phyloP scores from a whole-genome alignment of 2,113 vertebrate species.

The Physeter macrocephalus region DNA sequence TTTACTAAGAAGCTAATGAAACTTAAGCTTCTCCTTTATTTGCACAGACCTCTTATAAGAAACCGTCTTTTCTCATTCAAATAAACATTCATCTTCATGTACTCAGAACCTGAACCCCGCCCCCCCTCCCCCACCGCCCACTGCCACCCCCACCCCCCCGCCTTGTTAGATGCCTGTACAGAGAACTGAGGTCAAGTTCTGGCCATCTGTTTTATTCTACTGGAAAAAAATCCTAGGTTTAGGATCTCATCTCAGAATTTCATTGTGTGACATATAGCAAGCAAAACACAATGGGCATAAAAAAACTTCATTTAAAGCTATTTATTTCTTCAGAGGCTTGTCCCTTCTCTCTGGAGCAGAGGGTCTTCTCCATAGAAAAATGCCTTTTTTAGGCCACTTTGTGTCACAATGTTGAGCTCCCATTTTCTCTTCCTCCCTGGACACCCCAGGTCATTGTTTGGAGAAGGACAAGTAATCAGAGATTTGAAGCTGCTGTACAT shows the following conservation, averaged over 20 bases:
- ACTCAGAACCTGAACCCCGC: not conserved
- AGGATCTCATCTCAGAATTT: not conserved
- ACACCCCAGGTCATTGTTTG: not conserved
- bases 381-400: not conserved
- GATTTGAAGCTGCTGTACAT: not conserved
- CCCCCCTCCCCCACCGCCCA: too few species aligned
- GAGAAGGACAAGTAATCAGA: not conserved
- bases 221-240: not conserved
- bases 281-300: not conserved
- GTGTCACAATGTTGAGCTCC: not conserved
- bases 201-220: not conserved
- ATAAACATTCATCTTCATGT: not conserved
- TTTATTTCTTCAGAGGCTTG: not conserved
- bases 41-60: not conserved
- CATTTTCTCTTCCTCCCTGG: not conserved
- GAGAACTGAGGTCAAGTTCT: conserved; percentile 4
- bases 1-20: conserved; percentile 12
- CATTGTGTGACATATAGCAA: not conserved
- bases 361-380: not conserved
- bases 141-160: not conserved
- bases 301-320: not conserved
- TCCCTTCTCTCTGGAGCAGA: not conserved
- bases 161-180: not conserved
- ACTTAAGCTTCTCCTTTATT: not conserved
- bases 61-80: not conserved